Evolutionary conservation across 2,888 invertebrate genomes (phyloP).

Genomic region (Sminthurinus aureus): DNA sequence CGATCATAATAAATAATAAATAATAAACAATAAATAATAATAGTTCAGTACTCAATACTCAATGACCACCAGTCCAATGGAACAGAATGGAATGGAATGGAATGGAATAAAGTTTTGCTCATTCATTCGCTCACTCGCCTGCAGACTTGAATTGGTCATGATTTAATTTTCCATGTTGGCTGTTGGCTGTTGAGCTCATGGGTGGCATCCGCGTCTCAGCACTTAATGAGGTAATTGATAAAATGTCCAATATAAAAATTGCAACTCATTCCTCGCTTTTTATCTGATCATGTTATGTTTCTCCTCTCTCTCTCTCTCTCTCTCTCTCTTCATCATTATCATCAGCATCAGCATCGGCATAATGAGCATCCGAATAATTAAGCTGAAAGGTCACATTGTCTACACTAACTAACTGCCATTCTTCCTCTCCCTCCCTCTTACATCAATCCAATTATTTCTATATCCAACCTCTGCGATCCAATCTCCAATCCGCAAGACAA

Average conservation of each 20-base stretch:
- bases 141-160: no score
- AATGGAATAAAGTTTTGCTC: no score
- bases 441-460: no score
- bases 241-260: conserved; percentile 41
- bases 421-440: not conserved
- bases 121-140: no score
- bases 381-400: conserved; percentile 30
- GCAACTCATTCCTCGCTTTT: conserved; percentile 42
- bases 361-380: conserved; percentile 20
- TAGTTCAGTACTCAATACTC: no score
- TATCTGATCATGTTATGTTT: conserved; percentile 17
- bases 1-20: not conserved
- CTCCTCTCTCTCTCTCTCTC: no score
- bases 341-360: not conserved
- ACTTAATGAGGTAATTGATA: conserved; percentile 44
- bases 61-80: no score
- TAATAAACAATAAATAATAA: no score
- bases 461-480: no score
- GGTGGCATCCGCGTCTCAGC: conserved; percentile 27
- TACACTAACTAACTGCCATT: not conserved
- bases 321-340: not conserved
- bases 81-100: no score
- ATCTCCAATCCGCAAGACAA: no score
- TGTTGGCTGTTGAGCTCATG: conserved; percentile 16
- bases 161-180: no score